phyloP scores from a whole-genome alignment of 2,797 vertebrate species.

The Helostoma temminkii region DNA sequence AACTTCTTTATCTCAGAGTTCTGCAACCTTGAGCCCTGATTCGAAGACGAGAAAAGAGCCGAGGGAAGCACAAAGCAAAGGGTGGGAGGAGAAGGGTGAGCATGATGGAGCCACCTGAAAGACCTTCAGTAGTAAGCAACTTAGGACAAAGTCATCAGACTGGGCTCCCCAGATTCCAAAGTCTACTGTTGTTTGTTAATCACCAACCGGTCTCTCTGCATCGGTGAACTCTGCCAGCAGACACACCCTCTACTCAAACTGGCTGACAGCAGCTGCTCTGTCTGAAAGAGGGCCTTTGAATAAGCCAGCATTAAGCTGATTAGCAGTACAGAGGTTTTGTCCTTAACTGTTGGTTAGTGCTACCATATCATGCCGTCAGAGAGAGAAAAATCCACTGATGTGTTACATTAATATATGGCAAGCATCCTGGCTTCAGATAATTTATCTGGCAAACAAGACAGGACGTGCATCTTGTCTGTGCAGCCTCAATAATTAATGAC shows the following conservation, averaged over 20 bases:
- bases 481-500: conserved; percentile 70
- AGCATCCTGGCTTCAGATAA: conserved; percentile 41
- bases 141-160: conserved; percentile 91
- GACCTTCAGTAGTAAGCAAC: conserved; percentile 83
- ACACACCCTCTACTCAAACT: conserved; percentile 93
- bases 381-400: conserved; percentile 33
- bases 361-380: conserved; percentile 68
- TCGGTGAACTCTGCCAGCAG: conserved; percentile 91
- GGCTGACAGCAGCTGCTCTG: conserved; percentile 92
- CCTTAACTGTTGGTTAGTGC: conserved; percentile 79
- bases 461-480: conserved; percentile 62
- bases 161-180: conserved; percentile 96
- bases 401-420: conserved; percentile 53
- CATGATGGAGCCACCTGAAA: conserved; percentile 86
- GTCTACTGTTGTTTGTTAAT: conserved; percentile 99
- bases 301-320: conserved; percentile 87
- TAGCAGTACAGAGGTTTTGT: conserved; percentile 85
- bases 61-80: conserved; percentile 45
- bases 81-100: conserved; percentile 67
- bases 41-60: conserved; percentile 56
- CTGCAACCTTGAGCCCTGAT: conserved; percentile 69
- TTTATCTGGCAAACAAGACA: conserved; percentile 62
- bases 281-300: conserved; percentile 94
- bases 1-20: conserved; percentile 83
- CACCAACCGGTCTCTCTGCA: conserved; percentile 97